Evolutionary conservation across 1,140 invertebrate genomes (phyloP).

Genomic region (Babylonia areolata): DNA sequence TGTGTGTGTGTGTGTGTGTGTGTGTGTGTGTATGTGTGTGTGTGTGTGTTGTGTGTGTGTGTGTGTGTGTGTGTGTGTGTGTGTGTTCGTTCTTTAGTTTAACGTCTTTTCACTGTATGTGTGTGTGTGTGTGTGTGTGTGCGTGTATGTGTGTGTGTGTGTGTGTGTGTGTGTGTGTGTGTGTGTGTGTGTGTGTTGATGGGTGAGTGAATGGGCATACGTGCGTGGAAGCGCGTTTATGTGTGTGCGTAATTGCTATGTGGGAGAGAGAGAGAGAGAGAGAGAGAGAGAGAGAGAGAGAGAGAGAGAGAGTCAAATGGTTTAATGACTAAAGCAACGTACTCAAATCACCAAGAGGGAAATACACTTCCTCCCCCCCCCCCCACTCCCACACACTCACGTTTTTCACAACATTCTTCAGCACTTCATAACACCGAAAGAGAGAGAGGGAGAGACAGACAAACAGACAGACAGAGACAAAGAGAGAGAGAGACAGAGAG

Average conservation of each 20-base stretch:
- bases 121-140: conserved; percentile 5
- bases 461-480: no score
- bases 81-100: no score
- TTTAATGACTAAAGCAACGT: no score
- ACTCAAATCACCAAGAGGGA: no score
- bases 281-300: background rate
- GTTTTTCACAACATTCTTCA: no score
- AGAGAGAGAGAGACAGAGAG: no score
- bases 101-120: no score
- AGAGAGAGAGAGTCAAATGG: background rate
- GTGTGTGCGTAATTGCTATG: background rate
- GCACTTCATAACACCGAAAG: no score
- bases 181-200: conserved; percentile 1
- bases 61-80: conserved; percentile 18
- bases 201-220: background rate
- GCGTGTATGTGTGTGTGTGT: background rate
- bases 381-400: background rate
- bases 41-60: conserved; percentile 15
- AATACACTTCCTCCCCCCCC: background rate
- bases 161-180: background rate
- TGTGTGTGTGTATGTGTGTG: background rate
- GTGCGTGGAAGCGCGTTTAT: background rate
- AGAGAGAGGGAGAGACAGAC: no score
- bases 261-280: background rate
- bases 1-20: conserved; percentile 3